Percentiles rank a stretch among this genome's conserved stretches.
Evolutionary conservation across 2,113 vertebrate genomes (phyloP).

Genomic region (Gambusia holbrooki): DNA sequence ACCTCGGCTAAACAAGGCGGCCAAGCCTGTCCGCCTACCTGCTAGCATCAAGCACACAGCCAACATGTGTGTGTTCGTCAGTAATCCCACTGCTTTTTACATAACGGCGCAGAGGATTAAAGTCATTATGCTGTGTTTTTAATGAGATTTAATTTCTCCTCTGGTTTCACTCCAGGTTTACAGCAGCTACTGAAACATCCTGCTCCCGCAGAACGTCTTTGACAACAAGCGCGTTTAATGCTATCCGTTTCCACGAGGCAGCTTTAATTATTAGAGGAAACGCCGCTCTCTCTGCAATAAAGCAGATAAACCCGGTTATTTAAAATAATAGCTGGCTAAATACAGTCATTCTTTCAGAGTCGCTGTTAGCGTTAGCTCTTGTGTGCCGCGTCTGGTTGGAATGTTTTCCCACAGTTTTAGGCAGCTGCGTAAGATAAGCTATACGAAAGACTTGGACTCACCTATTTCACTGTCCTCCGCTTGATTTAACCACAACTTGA

Average conservation of each 20-base stretch:
- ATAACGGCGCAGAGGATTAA: conserved; percentile 69
- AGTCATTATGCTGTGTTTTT: conserved; percentile 62
- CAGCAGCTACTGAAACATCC: conserved; percentile 30
- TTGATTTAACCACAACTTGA: conserved; percentile 17
- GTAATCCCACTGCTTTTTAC: conserved; percentile 61
- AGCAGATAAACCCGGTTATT: not conserved
- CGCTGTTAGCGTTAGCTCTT: not conserved
- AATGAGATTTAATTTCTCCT: conserved; percentile 56
- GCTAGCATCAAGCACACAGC: not conserved
- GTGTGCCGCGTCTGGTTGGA: not conserved
- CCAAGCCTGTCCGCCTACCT: not conserved
- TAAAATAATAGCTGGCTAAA: not conserved
- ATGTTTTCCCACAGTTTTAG: not conserved
- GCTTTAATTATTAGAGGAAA: conserved; percentile 37
- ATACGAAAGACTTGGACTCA: conserved; percentile 7
- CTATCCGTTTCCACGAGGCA: conserved; percentile 22
- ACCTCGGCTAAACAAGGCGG: no score
- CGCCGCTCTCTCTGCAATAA: conserved; percentile 2
- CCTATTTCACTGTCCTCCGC: conserved; percentile 10
- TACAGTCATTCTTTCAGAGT: not conserved
- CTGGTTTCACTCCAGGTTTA: conserved; percentile 5
- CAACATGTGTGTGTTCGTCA: conserved; percentile 20
- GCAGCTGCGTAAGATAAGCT: not conserved
- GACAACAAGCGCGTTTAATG: conserved; percentile 47
- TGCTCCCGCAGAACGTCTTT: conserved; percentile 29